phyloP scores from a whole-genome alignment of 1,140 invertebrate species.

The Drosophila oshimai region DNA sequence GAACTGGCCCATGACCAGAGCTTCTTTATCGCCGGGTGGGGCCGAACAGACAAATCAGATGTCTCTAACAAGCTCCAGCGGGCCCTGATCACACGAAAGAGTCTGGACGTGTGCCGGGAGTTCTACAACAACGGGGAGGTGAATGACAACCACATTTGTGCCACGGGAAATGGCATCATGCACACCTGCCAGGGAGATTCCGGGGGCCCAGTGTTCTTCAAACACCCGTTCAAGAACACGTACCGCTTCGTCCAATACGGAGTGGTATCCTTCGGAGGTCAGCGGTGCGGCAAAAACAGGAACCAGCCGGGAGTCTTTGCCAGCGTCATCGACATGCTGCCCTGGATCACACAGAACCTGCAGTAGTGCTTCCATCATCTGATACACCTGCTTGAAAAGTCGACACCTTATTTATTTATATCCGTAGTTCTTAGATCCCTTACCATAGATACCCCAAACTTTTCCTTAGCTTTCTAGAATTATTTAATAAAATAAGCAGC shows the following conservation, averaged over 20 bases:
- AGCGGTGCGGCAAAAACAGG: constrained; percentile 35
- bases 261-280: constrained; percentile 59
- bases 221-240: constrained; percentile 24
- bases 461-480: constrained; percentile 26
- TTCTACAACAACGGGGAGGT: constrained; percentile 40
- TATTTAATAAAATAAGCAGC: constrained; percentile 26
- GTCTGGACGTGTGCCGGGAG: constrained; percentile 37
- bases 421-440: constrained; percentile 24
- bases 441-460: constrained; percentile 41
- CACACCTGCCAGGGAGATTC: constrained; percentile 90
- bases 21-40: constrained; percentile 75
- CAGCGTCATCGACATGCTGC: constrained; percentile 69
- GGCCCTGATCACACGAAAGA: constrained; percentile 36
- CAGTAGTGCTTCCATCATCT: constrained; percentile 31
- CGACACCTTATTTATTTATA: constrained; percentile 18
- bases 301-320: constrained; percentile 72
- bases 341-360: constrained; percentile 78
- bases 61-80: constrained; percentile 33
- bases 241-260: constrained; percentile 68
- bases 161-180: constrained; percentile 85
- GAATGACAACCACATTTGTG: constrained; percentile 85
- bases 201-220: constrained; percentile 86
- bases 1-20: constrained; percentile 37
- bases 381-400: neutral
- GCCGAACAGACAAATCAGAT: constrained; percentile 37